Conservation (phyloP, 2,113 vertebrate species). For the Myodes glareolus region DNA sequence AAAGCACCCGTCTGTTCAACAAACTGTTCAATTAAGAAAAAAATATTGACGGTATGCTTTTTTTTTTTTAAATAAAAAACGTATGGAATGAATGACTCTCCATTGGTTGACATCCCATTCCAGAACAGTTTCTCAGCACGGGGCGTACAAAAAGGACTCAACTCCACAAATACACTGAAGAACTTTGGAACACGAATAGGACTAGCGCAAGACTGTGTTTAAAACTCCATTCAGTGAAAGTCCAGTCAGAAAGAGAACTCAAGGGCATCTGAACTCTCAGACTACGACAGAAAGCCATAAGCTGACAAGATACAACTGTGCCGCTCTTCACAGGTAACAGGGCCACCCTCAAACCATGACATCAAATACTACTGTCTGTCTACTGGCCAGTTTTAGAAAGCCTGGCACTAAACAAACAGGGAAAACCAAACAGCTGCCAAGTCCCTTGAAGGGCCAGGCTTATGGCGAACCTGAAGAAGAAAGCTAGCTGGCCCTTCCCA, state of each 20-base stretch:
- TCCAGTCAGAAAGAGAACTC: slow-evolving; percentile 24
- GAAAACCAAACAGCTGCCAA: neutral
- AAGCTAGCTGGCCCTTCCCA: neutral
- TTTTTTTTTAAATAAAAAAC: slow-evolving; percentile 78
- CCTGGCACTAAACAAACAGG: neutral
- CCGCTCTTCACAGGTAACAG: neutral
- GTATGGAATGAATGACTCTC: slow-evolving; percentile 67
- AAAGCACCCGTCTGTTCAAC: slow-evolving; percentile 83
- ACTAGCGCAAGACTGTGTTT: neutral
- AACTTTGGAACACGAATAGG: neutral
- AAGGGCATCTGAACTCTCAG: neutral
- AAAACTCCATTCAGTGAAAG: neutral
- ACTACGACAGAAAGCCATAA: neutral
- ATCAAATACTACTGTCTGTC: no score
- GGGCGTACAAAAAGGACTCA: neutral
- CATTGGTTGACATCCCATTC: slow-evolving; percentile 71
- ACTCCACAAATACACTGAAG: slow-evolving; percentile 1
- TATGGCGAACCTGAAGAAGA: neutral
- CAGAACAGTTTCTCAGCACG: slow-evolving; percentile 34
- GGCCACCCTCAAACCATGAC: no score
- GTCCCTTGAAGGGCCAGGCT: neutral
- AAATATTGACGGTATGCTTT: slow-evolving; percentile 81
- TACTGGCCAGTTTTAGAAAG: neutral
- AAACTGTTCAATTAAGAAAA: slow-evolving; percentile 83
- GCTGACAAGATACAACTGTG: neutral